Conservation (phyloP, 2,797 vertebrate genomes). For the Perodicticus potto region DNA sequence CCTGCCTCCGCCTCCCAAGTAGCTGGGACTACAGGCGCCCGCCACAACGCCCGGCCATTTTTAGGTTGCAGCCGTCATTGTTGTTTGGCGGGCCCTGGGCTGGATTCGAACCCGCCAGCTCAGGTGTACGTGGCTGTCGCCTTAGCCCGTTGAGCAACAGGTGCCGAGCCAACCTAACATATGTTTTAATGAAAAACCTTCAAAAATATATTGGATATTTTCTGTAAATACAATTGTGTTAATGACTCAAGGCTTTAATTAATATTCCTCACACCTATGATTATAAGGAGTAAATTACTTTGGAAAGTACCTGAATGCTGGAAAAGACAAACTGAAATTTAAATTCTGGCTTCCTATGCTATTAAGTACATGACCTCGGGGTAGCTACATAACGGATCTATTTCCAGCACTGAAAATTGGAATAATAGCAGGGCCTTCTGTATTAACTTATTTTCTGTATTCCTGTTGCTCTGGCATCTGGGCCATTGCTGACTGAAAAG, state of each 20-base stretch:
- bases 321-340: neutral
- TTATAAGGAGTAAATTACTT: neutral
- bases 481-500: neutral
- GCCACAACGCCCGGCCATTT: too few relatives aligned
- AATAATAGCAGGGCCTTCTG: neutral
- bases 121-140: too few relatives aligned
- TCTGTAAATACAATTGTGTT: neutral
- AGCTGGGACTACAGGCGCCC: too few relatives aligned
- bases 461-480: neutral
- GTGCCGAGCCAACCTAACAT: neutral
- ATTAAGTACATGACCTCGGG: neutral
- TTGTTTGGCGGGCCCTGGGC: too few relatives aligned
- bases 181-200: neutral
- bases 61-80: too few relatives aligned
- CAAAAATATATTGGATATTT: neutral
- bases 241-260: neutral
- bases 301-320: neutral
- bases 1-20: too few relatives aligned
- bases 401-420: neutral
- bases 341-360: neutral
- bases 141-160: too few relatives aligned
- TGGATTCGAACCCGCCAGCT: too few relatives aligned
- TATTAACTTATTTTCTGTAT: neutral
- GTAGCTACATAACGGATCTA: neutral
- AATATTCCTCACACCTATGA: neutral